These are phyloP conservation scores for Eupithecia tripunctaria DNA, from an alignment of 2,888 invertebrate genomes.

Conservation along the genomic window DNA sequence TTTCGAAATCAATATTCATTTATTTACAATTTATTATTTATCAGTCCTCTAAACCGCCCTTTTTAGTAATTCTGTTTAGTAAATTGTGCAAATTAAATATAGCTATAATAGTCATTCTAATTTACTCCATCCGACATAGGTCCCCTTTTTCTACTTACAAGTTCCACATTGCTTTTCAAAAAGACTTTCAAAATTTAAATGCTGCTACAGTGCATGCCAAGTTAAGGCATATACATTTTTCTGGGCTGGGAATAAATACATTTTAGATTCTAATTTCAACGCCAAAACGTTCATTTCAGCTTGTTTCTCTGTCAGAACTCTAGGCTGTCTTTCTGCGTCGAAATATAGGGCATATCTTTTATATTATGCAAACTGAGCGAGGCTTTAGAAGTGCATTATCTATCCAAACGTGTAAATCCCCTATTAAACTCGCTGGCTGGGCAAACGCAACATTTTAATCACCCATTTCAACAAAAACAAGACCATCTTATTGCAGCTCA, in stretches of 20 bases:
- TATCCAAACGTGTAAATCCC: too few relatives aligned
- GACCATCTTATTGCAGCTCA: background rate
- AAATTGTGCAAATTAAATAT: conserved; percentile 31
- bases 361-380: too few relatives aligned
- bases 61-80: conserved; percentile 21
- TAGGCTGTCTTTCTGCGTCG: too few relatives aligned
- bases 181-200: conserved; percentile 7
- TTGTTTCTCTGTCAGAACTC: too few relatives aligned
- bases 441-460: background rate
- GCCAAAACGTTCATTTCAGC: too few relatives aligned
- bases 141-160: background rate
- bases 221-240: background rate
- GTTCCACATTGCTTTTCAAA: background rate
- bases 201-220: background rate
- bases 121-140: conserved; percentile 8
- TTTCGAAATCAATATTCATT: conserved; percentile 72
- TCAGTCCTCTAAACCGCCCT: conserved; percentile 71
- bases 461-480: background rate
- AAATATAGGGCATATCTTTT: too few relatives aligned
- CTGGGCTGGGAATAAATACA: too few relatives aligned
- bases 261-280: too few relatives aligned
- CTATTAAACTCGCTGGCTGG: background rate
- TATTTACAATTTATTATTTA: conserved; percentile 72
- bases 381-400: too few relatives aligned
- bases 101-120: conserved; percentile 2